Conservation (phyloP, 2,888 invertebrate genomes). For the Tethea ocularis region DNA sequence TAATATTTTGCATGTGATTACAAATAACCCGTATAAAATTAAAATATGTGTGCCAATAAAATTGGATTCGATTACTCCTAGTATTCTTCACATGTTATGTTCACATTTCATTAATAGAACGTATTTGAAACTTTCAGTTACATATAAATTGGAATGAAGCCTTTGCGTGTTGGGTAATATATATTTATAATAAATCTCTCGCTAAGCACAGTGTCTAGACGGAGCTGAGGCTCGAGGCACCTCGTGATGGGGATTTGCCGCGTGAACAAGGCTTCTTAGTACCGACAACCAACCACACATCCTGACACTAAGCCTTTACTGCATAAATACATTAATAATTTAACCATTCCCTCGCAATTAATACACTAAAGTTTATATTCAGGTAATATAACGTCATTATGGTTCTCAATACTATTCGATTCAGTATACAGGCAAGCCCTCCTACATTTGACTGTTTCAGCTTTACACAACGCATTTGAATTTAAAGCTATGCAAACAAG, state of each 20-base stretch:
- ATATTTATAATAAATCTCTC: conserved; percentile 24
- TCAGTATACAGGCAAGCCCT: too few relatives aligned
- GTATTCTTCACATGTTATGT: not conserved
- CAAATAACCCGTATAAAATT: too few relatives aligned
- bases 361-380: too few relatives aligned
- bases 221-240: conserved; percentile 33
- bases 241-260: conserved; percentile 53
- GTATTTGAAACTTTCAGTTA: not conserved
- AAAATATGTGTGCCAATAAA: not conserved
- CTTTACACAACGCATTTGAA: too few relatives aligned
- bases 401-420: too few relatives aligned
- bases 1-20: too few relatives aligned
- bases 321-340: not conserved
- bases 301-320: conserved; percentile 13
- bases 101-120: not conserved
- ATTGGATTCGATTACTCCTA: not conserved
- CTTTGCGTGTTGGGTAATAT: conserved; percentile 21
- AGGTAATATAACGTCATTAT: too few relatives aligned
- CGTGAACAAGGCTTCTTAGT: conserved; percentile 48
- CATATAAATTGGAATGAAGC: conserved; percentile 18
- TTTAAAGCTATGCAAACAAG: too few relatives aligned
- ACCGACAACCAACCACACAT: conserved; percentile 24
- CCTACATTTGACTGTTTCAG: too few relatives aligned
- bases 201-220: conserved; percentile 53
- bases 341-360: not conserved